These are phyloP conservation scores for Torymus auratus DNA, from an alignment of 2,888 invertebrate species.

Conservation along the genomic window DNA sequence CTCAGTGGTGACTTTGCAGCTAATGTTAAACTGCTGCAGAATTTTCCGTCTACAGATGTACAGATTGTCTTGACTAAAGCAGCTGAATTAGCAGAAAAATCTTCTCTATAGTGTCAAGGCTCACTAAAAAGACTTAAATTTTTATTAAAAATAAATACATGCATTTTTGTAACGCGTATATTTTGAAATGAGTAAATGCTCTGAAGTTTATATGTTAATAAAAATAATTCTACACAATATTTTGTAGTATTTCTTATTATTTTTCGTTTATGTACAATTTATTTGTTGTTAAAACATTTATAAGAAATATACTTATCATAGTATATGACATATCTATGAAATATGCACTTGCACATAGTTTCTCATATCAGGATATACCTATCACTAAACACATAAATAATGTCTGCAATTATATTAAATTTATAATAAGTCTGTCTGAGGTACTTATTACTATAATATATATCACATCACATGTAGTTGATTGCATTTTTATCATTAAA, in stretches of 20 bases:
- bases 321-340: not conserved
- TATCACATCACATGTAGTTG: not conserved
- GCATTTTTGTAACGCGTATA: conserved; percentile 54
- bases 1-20: conserved; percentile 93
- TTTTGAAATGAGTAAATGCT: conserved; percentile 43
- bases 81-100: conserved; percentile 80
- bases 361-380: too few relatives aligned
- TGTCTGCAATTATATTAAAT: too few relatives aligned
- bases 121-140: conserved; percentile 37
- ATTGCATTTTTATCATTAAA: conserved; percentile 1
- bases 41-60: conserved; percentile 93
- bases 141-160: conserved; percentile 38
- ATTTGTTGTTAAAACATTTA: not conserved
- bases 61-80: conserved; percentile 89
- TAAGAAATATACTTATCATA: not conserved
- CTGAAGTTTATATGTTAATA: conserved; percentile 50
- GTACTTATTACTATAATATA: too few relatives aligned
- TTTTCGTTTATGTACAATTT: conserved; percentile 20
- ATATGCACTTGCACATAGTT: not conserved
- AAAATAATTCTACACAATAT: conserved; percentile 44
- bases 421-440: too few relatives aligned
- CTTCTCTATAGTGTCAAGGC: conserved; percentile 40
- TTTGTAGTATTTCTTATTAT: conserved; percentile 35
- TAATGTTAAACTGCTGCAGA: conserved; percentile 95
- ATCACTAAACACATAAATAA: too few relatives aligned